Evolutionary conservation across 2,797 vertebrate genomes (phyloP).

Genomic region (Rhinophrynus dorsalis): DNA sequence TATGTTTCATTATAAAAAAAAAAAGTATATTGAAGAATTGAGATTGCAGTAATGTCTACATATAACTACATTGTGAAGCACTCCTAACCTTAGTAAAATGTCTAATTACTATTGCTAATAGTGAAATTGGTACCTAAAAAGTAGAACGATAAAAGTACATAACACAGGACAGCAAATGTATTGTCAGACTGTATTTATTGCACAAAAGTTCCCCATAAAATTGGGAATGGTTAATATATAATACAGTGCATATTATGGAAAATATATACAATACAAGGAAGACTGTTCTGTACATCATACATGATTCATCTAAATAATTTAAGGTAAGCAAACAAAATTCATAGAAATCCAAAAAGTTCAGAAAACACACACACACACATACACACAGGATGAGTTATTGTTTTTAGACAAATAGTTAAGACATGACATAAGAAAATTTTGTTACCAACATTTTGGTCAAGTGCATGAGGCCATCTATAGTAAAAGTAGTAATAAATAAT

Average conservation of each 20-base stretch:
- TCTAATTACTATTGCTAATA: too few relatives aligned
- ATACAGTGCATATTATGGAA: neutral
- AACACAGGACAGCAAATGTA: neutral
- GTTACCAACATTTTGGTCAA: neutral
- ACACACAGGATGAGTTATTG: neutral
- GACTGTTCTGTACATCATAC: neutral
- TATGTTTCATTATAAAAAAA: too few relatives aligned
- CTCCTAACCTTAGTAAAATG: too few relatives aligned
- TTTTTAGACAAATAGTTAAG: neutral
- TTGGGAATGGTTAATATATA: neutral
- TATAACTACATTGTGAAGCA: too few relatives aligned
- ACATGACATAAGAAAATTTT: neutral
- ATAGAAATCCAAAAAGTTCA: neutral
- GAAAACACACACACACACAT: too few relatives aligned
- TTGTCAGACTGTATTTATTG: neutral
- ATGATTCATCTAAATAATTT: neutral
- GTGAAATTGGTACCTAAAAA: too few relatives aligned
- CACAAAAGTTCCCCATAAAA: neutral
- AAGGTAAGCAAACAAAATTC: neutral
- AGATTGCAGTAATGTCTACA: too few relatives aligned
- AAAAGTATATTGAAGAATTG: too few relatives aligned
- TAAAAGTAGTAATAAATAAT: neutral
- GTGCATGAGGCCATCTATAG: neutral
- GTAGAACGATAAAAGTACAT: too few relatives aligned
- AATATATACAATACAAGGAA: neutral